Evolutionary conservation across 2,888 invertebrate species (phyloP).

Genomic region (Siphlonurus alternatus): DNA sequence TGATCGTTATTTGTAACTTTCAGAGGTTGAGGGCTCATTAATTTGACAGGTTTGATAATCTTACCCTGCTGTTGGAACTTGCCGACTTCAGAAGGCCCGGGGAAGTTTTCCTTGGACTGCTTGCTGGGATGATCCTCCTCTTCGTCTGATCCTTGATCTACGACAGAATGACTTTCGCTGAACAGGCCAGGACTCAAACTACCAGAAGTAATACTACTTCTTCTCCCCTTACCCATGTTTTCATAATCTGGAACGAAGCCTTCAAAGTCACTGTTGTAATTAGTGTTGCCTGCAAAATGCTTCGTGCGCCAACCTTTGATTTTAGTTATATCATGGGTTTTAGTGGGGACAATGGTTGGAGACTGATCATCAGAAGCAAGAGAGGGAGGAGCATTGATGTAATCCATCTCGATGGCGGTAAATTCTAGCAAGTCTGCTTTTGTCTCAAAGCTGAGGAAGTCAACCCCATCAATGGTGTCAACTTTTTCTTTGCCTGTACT

Average conservation of each 20-base stretch:
- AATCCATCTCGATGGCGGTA: conserved; percentile 10
- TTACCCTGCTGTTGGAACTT: not conserved
- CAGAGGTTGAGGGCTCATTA: too few relatives aligned
- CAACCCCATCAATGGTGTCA: conserved; percentile 14
- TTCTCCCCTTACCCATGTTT: not conserved
- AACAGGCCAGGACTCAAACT: not conserved
- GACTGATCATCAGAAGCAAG: not conserved
- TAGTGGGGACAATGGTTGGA: conserved; percentile 17
- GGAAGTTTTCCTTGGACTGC: not conserved
- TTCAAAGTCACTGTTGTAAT: conserved; percentile 8
- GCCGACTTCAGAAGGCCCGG: not conserved
- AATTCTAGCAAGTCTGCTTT: conserved; percentile 14
- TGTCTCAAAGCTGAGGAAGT: conserved; percentile 13
- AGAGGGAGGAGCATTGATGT: not conserved
- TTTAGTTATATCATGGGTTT: conserved; percentile 25
- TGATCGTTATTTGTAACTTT: too few relatives aligned
- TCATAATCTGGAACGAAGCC: not conserved
- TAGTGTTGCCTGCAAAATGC: conserved; percentile 14
- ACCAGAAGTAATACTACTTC: not conserved
- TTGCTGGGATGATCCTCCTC: not conserved
- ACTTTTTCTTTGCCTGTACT: conserved; percentile 13
- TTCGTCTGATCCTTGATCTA: not conserved
- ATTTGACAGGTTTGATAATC: not conserved
- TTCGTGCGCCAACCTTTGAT: conserved; percentile 25
- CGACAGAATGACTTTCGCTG: not conserved